These are phyloP conservation scores for Dascyllus trimaculatus DNA, from an alignment of 2,113 vertebrate species.

Conservation along the genomic window DNA sequence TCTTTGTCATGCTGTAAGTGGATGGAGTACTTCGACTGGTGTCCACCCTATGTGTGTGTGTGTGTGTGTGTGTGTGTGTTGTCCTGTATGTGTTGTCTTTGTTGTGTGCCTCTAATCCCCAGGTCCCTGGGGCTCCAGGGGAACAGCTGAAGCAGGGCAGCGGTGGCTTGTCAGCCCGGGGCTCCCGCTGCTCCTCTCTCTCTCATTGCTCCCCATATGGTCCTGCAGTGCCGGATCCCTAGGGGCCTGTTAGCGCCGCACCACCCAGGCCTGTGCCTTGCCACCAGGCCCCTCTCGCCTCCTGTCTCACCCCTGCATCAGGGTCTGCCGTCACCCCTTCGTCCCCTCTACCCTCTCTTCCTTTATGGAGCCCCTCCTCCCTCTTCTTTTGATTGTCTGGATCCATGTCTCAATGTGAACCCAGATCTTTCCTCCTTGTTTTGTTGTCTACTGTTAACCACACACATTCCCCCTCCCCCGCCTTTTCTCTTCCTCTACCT, in stretches of 20 bases:
- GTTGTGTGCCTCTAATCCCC: constrained; percentile 87
- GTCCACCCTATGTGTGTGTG: constrained; percentile 30
- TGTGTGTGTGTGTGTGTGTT: constrained; percentile 41
- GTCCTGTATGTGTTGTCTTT: constrained; percentile 76
- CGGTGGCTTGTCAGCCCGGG: constrained; percentile 91
- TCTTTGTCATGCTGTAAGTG: constrained; percentile 49
- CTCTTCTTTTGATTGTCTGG: constrained; percentile 67
- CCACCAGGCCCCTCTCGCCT: constrained; percentile 76
- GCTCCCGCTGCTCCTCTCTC: constrained; percentile 89
- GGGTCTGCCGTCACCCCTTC: constrained; percentile 86
- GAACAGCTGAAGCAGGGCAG: constrained; percentile 92
- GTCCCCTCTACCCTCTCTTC: constrained; percentile 55
- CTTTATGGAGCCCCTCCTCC: constrained; percentile 39
- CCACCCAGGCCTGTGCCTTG: constrained; percentile 89
- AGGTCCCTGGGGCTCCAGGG: constrained; percentile 91
- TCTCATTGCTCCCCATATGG: constrained; percentile 98
- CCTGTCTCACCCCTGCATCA: constrained; percentile 87
- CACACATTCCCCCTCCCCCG: constrained; percentile 4
- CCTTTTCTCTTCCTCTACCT: constrained; percentile 63
- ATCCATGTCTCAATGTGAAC: constrained; percentile 55
- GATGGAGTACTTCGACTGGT: constrained; percentile 30
- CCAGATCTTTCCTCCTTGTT: constrained; percentile 49
- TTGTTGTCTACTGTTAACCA: constrained; percentile 51
- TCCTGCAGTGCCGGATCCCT: constrained; percentile 91
- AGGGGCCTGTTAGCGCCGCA: constrained; percentile 95